Percentiles rank a stretch among this genome's conserved stretches.
Evolutionary conservation across 2,797 vertebrate genomes (phyloP).

Genomic region (Hemitrygon akajei): DNA sequence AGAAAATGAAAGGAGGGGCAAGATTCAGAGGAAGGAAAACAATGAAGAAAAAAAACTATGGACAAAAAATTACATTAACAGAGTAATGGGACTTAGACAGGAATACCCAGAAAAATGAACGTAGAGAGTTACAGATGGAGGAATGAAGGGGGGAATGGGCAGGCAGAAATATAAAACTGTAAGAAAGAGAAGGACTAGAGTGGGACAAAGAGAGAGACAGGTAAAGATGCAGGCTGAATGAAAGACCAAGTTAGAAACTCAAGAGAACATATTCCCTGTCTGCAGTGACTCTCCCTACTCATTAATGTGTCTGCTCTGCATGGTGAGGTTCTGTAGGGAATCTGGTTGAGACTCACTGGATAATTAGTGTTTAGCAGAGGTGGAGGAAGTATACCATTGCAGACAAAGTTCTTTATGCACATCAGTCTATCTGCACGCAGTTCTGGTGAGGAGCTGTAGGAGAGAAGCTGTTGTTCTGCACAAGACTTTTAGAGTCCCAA

Average conservation of each 20-base stretch:
- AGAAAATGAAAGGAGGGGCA: neutral
- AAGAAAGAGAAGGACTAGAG: neutral
- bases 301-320: constrained; percentile 30
- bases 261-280: neutral
- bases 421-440: neutral
- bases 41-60: neutral
- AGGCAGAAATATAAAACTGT: neutral
- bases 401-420: neutral
- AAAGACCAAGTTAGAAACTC: neutral
- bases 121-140: neutral
- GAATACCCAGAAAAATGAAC: neutral
- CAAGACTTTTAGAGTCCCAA: neutral
- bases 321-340: neutral
- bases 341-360: neutral
- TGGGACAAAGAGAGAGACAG: constrained; percentile 30
- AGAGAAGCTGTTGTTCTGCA: neutral
- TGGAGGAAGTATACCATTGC: neutral
- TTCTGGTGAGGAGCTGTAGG: neutral
- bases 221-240: constrained; percentile 27
- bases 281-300: neutral
- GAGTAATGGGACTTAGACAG: neutral
- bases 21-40: neutral
- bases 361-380: constrained; percentile 28
- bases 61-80: neutral
- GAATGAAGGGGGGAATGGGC: neutral